A percentile compares a stretch with the other conserved stretches of the same genome.
Conservation (phyloP, 2,113 vertebrate species). For the Lontra canadensis region DNA sequence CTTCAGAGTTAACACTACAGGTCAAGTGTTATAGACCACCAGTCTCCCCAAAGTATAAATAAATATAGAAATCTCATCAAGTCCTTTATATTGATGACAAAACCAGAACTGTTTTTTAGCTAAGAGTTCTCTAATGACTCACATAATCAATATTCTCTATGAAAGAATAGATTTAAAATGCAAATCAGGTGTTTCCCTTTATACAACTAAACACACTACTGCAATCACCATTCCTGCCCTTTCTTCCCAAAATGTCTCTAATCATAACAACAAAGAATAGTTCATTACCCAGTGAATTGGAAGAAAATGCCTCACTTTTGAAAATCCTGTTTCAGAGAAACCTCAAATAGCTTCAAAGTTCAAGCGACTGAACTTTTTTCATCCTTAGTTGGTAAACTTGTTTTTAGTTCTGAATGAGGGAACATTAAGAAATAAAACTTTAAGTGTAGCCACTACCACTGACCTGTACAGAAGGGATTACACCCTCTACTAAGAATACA, state of each 20-base stretch:
- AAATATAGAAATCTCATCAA: neutral
- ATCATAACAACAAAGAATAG: neutral
- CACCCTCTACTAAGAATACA: neutral
- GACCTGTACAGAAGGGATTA: neutral
- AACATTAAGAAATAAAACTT: neutral
- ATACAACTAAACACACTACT: neutral
- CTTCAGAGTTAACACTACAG: neutral
- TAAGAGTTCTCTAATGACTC: neutral
- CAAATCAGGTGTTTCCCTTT: neutral
- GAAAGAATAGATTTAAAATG: neutral
- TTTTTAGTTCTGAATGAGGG: neutral
- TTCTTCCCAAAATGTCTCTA: conserved; percentile 7
- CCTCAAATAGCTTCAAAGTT: neutral
- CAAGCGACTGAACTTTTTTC: neutral
- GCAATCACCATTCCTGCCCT: neutral
- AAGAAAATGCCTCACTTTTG: neutral
- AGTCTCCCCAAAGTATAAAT: neutral
- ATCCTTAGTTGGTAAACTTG: neutral
- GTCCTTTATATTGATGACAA: neutral
- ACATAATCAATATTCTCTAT: neutral
- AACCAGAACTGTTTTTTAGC: neutral
- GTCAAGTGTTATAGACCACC: neutral
- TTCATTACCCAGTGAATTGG: neutral
- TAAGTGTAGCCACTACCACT: neutral
- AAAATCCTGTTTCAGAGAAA: neutral